These are phyloP conservation scores for Dendronephthya gigantea DNA, from an alignment of 64 coral and sea anemone genomes.

Conservation along the genomic window DNA sequence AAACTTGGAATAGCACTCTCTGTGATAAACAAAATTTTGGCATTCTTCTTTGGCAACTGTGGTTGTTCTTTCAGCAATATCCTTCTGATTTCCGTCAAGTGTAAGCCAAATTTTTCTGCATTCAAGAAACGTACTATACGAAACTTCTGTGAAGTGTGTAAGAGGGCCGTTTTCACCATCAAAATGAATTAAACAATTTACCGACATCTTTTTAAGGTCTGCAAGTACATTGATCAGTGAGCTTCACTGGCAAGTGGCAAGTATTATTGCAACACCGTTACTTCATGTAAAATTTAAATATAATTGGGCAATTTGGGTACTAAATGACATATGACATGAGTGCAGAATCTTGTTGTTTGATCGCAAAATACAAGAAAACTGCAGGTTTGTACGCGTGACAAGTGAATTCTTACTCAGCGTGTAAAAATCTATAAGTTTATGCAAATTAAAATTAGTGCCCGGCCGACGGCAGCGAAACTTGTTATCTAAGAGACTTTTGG, in stretches of 20 bases:
- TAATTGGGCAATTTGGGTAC: too few relatives aligned
- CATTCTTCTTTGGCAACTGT: not conserved
- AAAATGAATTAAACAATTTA: not conserved
- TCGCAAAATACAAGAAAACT: too few relatives aligned
- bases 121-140: not conserved
- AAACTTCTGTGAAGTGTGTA: not conserved
- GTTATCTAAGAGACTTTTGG: not conserved
- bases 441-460: not conserved
- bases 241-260: too few relatives aligned
- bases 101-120: not conserved
- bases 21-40: not conserved
- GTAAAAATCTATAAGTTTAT: constrained; percentile 1
- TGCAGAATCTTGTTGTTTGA: not conserved
- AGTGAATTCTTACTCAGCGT: not conserved
- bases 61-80: not conserved
- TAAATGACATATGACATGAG: not conserved
- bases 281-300: too few relatives aligned
- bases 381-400: not conserved
- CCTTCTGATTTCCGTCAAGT: not conserved
- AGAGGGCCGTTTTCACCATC: not conserved
- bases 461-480: not conserved
- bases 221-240: not conserved
- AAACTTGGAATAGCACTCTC: not conserved
- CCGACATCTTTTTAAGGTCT: not conserved
- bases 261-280: too few relatives aligned